Percentiles rank a stretch among this genome's conserved stretches.
Conservation (phyloP, 2,113 vertebrate genomes). For the Lagenorhynchus albirostris region DNA sequence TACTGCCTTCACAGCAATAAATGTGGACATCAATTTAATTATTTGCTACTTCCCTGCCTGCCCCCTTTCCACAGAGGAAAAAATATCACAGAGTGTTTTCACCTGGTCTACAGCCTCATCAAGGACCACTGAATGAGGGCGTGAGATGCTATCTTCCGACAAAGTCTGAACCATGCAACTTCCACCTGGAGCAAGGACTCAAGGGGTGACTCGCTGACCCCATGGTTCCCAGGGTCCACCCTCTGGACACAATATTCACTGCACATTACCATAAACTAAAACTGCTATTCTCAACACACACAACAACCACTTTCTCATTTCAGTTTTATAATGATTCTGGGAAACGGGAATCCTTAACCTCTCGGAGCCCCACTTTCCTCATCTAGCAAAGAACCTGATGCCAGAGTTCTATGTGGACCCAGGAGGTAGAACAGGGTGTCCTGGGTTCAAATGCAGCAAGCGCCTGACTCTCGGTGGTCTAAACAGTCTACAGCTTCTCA, state of each 20-base stretch:
- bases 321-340: background rate
- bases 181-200: background rate
- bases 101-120: background rate
- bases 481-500: background rate
- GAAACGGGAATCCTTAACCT: background rate
- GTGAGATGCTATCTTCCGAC: background rate
- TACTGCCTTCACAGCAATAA: conserved; percentile 13
- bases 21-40: conserved; percentile 9
- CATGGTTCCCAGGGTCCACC: background rate
- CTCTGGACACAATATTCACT: background rate
- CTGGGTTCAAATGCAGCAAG: background rate
- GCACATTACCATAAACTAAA: background rate
- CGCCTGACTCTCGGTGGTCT: rapidly evolving
- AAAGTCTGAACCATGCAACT: background rate
- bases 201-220: background rate
- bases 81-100: background rate
- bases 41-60: background rate
- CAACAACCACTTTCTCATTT: background rate
- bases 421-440: background rate
- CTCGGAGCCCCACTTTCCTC: background rate
- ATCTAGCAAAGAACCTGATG: background rate
- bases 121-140: background rate
- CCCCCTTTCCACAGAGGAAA: background rate
- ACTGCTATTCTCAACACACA: background rate
- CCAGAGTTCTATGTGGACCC: background rate